Conservation (phyloP, 2,888 invertebrate genomes). For the Epiblema foenella region DNA sequence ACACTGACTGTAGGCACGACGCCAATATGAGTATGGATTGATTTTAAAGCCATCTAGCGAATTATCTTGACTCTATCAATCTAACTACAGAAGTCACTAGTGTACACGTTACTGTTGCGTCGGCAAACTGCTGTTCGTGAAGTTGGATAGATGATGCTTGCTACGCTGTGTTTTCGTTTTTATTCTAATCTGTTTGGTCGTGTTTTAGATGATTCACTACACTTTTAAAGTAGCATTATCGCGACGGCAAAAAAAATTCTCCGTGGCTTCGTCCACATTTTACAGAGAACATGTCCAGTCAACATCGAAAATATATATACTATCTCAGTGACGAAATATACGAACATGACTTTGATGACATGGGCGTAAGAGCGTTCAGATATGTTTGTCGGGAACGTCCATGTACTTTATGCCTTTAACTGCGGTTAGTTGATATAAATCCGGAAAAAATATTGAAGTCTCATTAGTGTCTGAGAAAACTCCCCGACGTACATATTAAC, state of each 20-base stretch:
- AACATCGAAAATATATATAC: too few species aligned
- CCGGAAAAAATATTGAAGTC: too few species aligned
- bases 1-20: too few species aligned
- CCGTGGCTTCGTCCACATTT: background rate
- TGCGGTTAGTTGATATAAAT: too few species aligned
- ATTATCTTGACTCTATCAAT: background rate
- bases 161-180: background rate
- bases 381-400: too few species aligned
- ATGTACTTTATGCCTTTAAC: too few species aligned
- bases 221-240: background rate
- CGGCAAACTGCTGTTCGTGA: background rate
- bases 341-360: too few species aligned
- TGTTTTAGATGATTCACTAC: background rate
- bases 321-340: too few species aligned
- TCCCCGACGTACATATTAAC: too few species aligned
- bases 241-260: background rate
- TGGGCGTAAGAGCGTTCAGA: too few species aligned
- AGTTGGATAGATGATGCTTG: constrained; percentile 7
- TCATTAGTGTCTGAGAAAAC: too few species aligned
- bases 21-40: background rate
- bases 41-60: constrained; percentile 22
- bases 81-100: background rate
- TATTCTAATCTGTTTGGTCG: background rate
- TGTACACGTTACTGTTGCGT: background rate
- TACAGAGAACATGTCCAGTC: background rate